Percentiles rank a stretch among this genome's conserved stretches.
These are phyloP conservation scores for Bombyx mandarina DNA, from an alignment of 1,140 invertebrate species.

Conservation along the genomic window DNA sequence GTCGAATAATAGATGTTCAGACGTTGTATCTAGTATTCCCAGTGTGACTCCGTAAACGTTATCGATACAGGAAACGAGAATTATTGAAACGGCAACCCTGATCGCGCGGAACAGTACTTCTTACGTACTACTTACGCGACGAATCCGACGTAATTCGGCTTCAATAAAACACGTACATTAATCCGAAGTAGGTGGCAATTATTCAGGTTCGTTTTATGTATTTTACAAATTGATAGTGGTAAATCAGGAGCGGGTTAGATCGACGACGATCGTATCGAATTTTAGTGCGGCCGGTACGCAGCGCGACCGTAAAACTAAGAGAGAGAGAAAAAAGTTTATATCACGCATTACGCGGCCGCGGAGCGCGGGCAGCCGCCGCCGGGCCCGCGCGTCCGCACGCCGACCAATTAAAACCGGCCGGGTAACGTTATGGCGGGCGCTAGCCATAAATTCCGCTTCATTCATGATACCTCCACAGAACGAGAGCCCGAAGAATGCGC, in stretches of 20 bases:
- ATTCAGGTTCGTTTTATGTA: conserved; percentile 47
- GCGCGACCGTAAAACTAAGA: conserved; percentile 61
- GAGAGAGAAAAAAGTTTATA: conserved; percentile 42
- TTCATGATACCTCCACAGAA: conserved; percentile 43
- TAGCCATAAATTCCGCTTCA: conserved; percentile 61
- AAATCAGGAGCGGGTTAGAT: conserved; percentile 35
- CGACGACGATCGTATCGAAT: conserved; percentile 39
- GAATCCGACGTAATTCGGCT: conserved; percentile 19
- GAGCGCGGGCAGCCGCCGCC: conserved; percentile 18
- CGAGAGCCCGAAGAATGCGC: conserved; percentile 29
- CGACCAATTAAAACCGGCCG: conserved; percentile 36
- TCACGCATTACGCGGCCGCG: conserved; percentile 20
- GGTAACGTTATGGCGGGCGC: conserved; percentile 38
- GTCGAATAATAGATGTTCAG: conserved; percentile 35
- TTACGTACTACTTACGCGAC: not conserved
- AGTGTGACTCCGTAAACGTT: not conserved
- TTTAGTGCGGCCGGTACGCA: conserved; percentile 49
- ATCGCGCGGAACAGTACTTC: too few relatives aligned
- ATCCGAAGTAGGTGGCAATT: conserved; percentile 25
- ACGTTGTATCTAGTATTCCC: conserved; percentile 17
- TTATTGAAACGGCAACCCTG: too few relatives aligned
- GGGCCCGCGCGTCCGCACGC: conserved; percentile 25
- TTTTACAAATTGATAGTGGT: conserved; percentile 55
- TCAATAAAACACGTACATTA: conserved; percentile 24
- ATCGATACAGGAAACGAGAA: too few relatives aligned